phyloP scores from a whole-genome alignment of 1,140 invertebrate genomes.

The Plutomurus gul region DNA sequence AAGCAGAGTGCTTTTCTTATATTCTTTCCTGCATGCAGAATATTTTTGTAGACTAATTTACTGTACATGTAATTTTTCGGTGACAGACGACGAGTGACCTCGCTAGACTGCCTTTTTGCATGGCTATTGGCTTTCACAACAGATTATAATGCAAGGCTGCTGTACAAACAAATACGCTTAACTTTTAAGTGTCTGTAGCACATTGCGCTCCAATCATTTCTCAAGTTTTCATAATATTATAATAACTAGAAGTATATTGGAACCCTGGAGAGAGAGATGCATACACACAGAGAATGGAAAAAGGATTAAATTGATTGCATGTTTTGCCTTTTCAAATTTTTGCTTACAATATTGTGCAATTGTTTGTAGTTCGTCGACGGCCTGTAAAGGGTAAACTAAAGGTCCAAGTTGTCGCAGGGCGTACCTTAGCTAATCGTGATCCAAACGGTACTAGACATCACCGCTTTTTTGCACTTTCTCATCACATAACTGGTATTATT shows the following conservation, averaged over 20 bases:
- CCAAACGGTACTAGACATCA: constrained; percentile 49
- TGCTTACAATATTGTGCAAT: constrained; percentile 31
- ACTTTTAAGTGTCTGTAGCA: background rate
- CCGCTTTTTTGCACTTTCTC: background rate
- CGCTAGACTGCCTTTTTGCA: background rate
- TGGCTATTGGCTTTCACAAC: background rate
- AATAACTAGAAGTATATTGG: too few species aligned
- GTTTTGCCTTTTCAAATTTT: background rate
- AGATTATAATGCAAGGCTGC: background rate
- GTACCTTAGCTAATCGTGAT: constrained; percentile 50
- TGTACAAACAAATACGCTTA: background rate
- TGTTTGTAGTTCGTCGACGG: constrained; percentile 61
- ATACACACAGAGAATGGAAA: too few species aligned
- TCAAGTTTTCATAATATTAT: too few species aligned
- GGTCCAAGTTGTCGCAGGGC: constrained; percentile 57
- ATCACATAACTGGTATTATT: background rate
- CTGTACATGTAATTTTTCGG: background rate
- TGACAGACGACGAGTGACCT: background rate
- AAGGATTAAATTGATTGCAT: too few species aligned
- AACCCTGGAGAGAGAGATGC: too few species aligned
- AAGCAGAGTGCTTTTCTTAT: background rate
- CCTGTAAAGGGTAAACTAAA: constrained; percentile 59
- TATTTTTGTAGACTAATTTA: background rate
- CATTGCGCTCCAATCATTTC: too few species aligned
- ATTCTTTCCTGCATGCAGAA: background rate